Conservation (phyloP, 2,113 vertebrate genomes). For the Coptodon bakossiorum region DNA sequence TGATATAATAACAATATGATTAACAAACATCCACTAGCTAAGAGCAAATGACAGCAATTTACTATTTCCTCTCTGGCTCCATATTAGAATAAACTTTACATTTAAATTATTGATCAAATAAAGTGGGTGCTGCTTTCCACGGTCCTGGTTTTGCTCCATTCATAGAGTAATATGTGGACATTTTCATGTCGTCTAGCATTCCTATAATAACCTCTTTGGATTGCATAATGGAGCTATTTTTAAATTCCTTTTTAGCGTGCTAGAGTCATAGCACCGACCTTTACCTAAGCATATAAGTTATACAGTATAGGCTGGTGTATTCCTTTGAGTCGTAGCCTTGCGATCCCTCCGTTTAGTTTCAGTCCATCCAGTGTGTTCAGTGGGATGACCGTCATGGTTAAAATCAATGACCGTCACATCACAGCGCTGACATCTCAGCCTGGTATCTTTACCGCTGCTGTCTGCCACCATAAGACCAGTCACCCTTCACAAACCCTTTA, state of each 20-base stretch:
- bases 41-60: not conserved
- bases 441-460: slow-evolving; percentile 39
- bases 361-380: slow-evolving; percentile 15
- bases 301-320: not conserved
- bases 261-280: not conserved
- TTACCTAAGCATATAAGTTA: not conserved
- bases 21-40: not conserved
- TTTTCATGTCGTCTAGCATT: not conserved
- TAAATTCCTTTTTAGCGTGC: not conserved
- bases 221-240: not conserved
- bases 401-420: slow-evolving; percentile 55
- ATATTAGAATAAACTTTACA: not conserved
- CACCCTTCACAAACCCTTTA: slow-evolving; percentile 36
- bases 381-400: slow-evolving; percentile 57
- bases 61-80: not conserved
- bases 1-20: not conserved
- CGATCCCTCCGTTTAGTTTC: not conserved
- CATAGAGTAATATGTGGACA: not conserved
- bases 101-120: not conserved
- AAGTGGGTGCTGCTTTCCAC: not conserved
- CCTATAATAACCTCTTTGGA: not conserved
- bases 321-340: not conserved
- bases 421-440: slow-evolving; percentile 34
- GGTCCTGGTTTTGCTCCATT: not conserved
- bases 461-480: slow-evolving; percentile 21